Percentiles rank a stretch among this genome's conserved stretches.
These are phyloP conservation scores for Thalassarche chlororhynchos DNA, from an alignment of 2,113 vertebrate species.

Conservation along the genomic window DNA sequence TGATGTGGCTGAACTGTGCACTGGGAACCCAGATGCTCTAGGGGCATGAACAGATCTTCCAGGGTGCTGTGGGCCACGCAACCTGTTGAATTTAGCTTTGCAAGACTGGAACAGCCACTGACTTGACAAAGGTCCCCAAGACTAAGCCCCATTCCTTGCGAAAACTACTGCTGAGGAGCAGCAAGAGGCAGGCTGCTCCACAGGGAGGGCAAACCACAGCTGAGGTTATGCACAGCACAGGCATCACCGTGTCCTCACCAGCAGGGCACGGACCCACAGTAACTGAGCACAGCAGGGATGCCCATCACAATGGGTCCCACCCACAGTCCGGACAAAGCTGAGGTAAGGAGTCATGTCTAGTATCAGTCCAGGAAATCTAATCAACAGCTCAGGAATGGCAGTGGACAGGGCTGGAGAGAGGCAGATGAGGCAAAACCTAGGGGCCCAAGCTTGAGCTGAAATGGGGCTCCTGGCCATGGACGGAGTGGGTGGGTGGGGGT, in stretches of 20 bases:
- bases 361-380: not conserved
- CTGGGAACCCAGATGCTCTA: not conserved
- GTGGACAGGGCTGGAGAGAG: not conserved
- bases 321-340: not conserved
- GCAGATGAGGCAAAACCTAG: not conserved
- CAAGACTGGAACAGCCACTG: not conserved
- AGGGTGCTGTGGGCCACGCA: not conserved
- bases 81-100: not conserved
- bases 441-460: not conserved
- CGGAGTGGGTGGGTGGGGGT: not conserved
- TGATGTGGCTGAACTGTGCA: not conserved
- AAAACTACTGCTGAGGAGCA: not conserved
- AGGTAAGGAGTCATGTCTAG: not conserved
- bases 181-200: not conserved
- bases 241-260: not conserved
- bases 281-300: not conserved
- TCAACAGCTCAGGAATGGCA: not conserved
- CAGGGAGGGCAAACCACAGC: not conserved
- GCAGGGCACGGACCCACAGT: not conserved
- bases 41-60: not conserved
- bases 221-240: rapidly evolving
- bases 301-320: not conserved
- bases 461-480: not conserved
- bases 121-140: not conserved
- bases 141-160: not conserved